A percentile compares a stretch with the other conserved stretches of the same genome.
Conservation (phyloP, 2,113 vertebrate species). For the Smithornis capensis region DNA sequence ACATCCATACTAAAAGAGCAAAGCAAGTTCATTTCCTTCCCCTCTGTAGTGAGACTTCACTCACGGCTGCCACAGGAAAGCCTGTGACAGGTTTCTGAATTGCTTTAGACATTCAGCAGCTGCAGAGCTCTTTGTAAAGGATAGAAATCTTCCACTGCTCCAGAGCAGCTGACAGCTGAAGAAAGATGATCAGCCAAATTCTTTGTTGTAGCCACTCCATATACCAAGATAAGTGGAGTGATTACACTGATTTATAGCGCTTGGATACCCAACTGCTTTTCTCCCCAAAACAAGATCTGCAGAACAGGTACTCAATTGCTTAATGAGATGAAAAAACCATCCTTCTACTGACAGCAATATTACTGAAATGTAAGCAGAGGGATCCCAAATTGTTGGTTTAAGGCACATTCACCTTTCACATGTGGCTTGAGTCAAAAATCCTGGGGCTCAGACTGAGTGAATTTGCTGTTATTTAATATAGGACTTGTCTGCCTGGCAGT, state of each 20-base stretch:
- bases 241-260: constrained; percentile 24
- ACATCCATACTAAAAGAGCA: constrained; percentile 27
- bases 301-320: background rate
- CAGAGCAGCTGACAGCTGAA: constrained; percentile 19
- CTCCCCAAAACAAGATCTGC: background rate
- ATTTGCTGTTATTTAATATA: background rate
- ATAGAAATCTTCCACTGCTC: constrained; percentile 5
- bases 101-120: background rate
- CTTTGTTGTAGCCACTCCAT: background rate
- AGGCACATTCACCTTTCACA: background rate
- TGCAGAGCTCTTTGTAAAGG: constrained; percentile 18
- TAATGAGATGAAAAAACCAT: background rate
- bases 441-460: background rate
- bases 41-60: background rate
- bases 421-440: background rate
- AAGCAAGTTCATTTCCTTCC: constrained; percentile 22
- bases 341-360: background rate
- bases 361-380: background rate
- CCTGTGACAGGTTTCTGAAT: background rate
- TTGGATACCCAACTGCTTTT: background rate
- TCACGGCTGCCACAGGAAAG: background rate
- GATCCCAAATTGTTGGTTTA: background rate
- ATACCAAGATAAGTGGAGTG: background rate
- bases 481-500: background rate
- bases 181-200: constrained; percentile 39